These are phyloP conservation scores for Hipposideros larvatus DNA, from an alignment of 2,797 vertebrate species.

Conservation along the genomic window DNA sequence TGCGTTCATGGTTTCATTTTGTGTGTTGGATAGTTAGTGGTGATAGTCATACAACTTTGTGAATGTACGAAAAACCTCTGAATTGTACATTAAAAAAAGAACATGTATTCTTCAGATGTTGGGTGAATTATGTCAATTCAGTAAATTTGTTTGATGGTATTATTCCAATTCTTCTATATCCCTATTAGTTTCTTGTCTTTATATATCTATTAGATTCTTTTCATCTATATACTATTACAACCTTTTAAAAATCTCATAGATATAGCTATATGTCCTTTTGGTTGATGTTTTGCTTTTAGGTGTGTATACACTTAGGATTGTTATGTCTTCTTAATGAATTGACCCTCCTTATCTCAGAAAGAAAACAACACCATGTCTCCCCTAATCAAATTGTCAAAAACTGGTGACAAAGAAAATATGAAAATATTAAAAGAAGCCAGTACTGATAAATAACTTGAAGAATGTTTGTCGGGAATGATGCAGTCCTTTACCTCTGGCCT, in stretches of 20 bases:
- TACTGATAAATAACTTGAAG: background rate
- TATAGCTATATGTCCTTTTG: background rate
- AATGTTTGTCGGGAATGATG: background rate
- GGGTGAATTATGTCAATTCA: background rate
- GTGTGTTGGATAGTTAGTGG: background rate
- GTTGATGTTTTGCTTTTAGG: background rate
- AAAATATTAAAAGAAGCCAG: background rate
- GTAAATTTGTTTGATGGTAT: background rate
- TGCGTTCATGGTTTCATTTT: background rate
- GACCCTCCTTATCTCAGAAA: background rate
- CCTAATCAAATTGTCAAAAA: background rate
- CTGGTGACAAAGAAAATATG: background rate
- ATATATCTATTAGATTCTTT: background rate
- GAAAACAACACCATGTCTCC: background rate
- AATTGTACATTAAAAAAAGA: background rate
- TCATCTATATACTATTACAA: too few relatives aligned
- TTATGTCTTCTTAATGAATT: background rate
- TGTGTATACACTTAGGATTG: background rate
- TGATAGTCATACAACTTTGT: background rate
- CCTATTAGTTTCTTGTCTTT: background rate
- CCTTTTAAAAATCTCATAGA: background rate
- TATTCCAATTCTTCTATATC: background rate
- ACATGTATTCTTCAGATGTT: background rate
- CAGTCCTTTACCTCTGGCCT: background rate
- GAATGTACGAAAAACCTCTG: background rate